These are phyloP conservation scores for Morelia viridis DNA, from an alignment of 2,797 vertebrate species.

Conservation along the genomic window DNA sequence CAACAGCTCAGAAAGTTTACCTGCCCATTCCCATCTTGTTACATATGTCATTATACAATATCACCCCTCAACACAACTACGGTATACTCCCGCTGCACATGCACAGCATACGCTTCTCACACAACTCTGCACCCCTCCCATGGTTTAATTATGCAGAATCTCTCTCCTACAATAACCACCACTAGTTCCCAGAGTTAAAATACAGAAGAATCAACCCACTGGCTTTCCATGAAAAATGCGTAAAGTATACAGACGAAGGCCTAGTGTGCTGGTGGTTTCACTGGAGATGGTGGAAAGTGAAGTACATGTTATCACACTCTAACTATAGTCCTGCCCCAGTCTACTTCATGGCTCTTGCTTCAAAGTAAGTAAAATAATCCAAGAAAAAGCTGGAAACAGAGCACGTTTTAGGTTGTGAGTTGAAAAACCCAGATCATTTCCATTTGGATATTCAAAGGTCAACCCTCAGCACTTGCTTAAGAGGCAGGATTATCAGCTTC, in stretches of 20 bases:
- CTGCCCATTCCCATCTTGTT: background rate
- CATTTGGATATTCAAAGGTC: background rate
- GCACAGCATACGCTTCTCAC: background rate
- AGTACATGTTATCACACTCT: background rate
- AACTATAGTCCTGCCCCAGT: background rate
- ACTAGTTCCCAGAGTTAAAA: background rate
- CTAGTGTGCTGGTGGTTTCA: background rate
- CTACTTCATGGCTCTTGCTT: background rate
- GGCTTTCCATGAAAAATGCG: background rate
- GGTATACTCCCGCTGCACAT: background rate
- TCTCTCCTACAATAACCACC: background rate
- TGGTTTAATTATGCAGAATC: background rate
- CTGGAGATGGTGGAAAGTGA: background rate
- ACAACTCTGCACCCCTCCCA: background rate
- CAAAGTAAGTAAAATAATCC: background rate
- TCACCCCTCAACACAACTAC: background rate
- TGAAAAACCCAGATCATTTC: background rate
- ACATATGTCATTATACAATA: background rate
- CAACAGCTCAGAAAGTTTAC: background rate
- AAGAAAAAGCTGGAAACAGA: background rate
- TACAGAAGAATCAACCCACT: background rate
- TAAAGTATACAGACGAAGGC: background rate
- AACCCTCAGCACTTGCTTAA: background rate
- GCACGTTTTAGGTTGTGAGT: background rate
- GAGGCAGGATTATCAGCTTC: background rate